These are phyloP conservation scores for Caenorhabditis angaria DNA, from an alignment of 2,888 invertebrate species.

Conservation along the genomic window DNA sequence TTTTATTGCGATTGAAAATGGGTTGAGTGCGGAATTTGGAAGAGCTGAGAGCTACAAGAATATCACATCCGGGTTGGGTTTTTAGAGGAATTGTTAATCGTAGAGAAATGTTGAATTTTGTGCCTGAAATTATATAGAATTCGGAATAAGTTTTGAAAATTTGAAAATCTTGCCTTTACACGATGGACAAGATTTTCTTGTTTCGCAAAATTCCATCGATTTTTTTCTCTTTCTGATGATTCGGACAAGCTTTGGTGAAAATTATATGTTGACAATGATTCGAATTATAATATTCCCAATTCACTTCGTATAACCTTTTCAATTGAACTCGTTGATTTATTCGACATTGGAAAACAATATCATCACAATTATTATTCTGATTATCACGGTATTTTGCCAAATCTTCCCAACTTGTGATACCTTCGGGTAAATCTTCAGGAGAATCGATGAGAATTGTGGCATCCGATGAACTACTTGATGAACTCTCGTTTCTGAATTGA, in stretches of 20 bases:
- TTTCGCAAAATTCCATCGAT: background rate
- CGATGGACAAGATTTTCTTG: background rate
- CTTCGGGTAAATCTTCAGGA: background rate
- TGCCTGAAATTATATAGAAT: background rate
- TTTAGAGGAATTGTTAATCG: background rate
- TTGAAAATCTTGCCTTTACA: background rate
- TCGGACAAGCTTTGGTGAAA: background rate
- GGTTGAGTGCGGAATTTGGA: background rate
- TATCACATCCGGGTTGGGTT: background rate
- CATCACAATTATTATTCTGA: background rate
- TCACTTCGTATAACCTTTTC: background rate
- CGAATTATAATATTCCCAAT: background rate
- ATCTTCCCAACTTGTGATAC: slow-evolving; percentile 7
- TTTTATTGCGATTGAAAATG: background rate
- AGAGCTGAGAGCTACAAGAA: background rate
- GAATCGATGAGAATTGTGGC: background rate
- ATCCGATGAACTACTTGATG: background rate
- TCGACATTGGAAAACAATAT: background rate
- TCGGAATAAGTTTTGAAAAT: background rate
- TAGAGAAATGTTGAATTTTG: background rate
- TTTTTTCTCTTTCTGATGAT: background rate
- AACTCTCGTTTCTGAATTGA: background rate
- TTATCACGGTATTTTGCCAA: background rate
- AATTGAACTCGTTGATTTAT: background rate
- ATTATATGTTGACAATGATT: background rate